Base-by-base conservation (phyloP, 23 tunicate genomes). In the Trididemnum clinides region DNA sequence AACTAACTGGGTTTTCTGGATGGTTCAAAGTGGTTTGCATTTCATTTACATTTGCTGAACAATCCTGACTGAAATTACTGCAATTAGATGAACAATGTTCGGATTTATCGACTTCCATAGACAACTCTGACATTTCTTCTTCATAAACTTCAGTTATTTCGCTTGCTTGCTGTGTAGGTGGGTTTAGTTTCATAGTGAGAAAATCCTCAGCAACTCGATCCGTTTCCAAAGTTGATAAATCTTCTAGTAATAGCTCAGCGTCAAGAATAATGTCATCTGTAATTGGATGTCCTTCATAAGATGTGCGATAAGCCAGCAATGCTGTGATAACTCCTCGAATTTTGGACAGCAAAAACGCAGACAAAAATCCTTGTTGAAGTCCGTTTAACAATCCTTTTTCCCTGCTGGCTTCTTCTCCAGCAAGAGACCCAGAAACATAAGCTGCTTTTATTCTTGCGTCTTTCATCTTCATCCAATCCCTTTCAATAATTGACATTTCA, bases 221-320 rank as follows among this genome's bases (percentile, higher is more conserved):
- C 20, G 88, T 71, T 54, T 92, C 91, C 29, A 92, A 58, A 3
- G 34, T 57, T 18, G 49, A 33, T n/a, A 92, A 77, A 22, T 87
- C 88, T 25, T 92, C 91, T n/a, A 92, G 34, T 1, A 92, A 27
- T 21, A 28, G 34, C 28, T 92, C 85, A 31, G 97, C 78, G 51
- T 92, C 97, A 4, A 92, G 33, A 18, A 87, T 49, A 0, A 86
- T 77, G 28, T 83, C 88, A 77, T 92, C 97, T 28, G 91, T 73
- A 31, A 92, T 92, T 0, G 97, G 97, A 77, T 87, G 76, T 20
- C 97, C 97, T 39, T 92, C 97, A 69, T 92, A 92, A 0, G 72
- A 82, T 20, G 80, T 86, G 30, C 80, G 88, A 69, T 83, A 87
- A 0, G 91, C 88, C 74, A 92, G 31, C 57, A 92, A 64, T 15